Conservation (phyloP, 2,113 vertebrate species). For the Cephalopholis sonnerati region DNA sequence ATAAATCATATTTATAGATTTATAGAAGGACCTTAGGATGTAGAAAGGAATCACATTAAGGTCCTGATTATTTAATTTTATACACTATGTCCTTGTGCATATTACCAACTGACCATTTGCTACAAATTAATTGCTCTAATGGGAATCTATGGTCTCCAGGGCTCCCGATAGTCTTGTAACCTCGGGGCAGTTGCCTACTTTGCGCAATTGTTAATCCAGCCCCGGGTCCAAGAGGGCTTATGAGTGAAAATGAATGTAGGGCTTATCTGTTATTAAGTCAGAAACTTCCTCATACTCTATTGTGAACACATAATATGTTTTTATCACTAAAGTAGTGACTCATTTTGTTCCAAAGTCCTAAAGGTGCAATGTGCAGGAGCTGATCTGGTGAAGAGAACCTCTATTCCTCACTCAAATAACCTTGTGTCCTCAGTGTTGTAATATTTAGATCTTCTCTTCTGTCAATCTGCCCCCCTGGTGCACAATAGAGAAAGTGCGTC, state of each 20-base stretch:
- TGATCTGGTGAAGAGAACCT: background rate
- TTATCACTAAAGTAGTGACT: background rate
- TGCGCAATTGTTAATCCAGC: background rate
- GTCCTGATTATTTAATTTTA: background rate
- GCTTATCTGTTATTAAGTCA: background rate
- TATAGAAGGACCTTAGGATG: background rate
- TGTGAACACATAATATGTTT: background rate
- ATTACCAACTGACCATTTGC: background rate
- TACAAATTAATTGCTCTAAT: background rate
- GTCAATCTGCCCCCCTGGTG: background rate
- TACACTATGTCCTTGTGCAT: background rate
- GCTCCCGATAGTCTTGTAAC: background rate
- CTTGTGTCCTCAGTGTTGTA: background rate
- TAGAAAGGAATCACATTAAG: too few relatives aligned
- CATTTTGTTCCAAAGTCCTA: background rate
- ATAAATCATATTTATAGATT: too few relatives aligned
- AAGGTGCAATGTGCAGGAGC: background rate
- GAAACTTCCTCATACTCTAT: background rate
- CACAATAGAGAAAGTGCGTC: constrained; percentile 47
- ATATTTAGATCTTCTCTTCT: background rate
- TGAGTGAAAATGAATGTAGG: background rate
- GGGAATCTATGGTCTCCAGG: background rate
- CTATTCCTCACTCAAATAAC: background rate
- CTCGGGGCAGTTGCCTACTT: background rate
- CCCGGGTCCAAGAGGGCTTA: background rate